Percentiles rank a stretch among this genome's conserved stretches.
phyloP scores from a whole-genome alignment of 2,888 invertebrate genomes.

The Eilema griseolum region DNA sequence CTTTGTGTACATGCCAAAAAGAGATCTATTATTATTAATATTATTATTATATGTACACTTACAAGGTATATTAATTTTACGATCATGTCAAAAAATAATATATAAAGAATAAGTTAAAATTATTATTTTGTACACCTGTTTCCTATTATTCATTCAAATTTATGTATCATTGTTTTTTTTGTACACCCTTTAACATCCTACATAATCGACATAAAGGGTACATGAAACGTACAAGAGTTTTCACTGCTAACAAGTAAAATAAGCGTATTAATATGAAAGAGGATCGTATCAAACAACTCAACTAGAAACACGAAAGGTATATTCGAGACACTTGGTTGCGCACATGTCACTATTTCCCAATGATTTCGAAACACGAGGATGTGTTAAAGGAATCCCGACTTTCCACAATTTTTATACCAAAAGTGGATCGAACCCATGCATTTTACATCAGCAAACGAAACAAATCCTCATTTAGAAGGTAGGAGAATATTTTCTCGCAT shows the following conservation, averaged over 20 bases:
- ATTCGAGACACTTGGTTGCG: slow-evolving; percentile 30
- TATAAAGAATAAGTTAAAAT: neutral
- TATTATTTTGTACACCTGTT: neutral
- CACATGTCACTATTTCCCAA: slow-evolving; percentile 39
- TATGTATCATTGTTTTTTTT: neutral
- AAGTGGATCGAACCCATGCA: slow-evolving; percentile 57
- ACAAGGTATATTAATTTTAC: too few species aligned
- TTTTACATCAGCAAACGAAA: slow-evolving; percentile 66
- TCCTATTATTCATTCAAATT: too few species aligned
- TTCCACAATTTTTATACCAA: slow-evolving; percentile 35
- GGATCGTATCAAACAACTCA: slow-evolving; percentile 20
- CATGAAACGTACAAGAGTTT: slow-evolving; percentile 3
- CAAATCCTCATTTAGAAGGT: slow-evolving; percentile 45
- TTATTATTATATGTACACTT: too few species aligned
- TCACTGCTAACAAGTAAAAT: slow-evolving; percentile 23
- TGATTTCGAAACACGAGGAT: slow-evolving; percentile 33
- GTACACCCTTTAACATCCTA: neutral
- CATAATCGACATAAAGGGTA: neutral
- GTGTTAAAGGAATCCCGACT: slow-evolving; percentile 28
- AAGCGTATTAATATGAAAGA: slow-evolving; percentile 44
- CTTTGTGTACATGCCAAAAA: too few species aligned
- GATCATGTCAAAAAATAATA: too few species aligned
- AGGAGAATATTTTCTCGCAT: slow-evolving; percentile 22
- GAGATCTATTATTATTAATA: too few species aligned
- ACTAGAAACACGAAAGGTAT: slow-evolving; percentile 33